phyloP scores from a whole-genome alignment of 2,797 vertebrate species.

The Setipinna tenuifilis region DNA sequence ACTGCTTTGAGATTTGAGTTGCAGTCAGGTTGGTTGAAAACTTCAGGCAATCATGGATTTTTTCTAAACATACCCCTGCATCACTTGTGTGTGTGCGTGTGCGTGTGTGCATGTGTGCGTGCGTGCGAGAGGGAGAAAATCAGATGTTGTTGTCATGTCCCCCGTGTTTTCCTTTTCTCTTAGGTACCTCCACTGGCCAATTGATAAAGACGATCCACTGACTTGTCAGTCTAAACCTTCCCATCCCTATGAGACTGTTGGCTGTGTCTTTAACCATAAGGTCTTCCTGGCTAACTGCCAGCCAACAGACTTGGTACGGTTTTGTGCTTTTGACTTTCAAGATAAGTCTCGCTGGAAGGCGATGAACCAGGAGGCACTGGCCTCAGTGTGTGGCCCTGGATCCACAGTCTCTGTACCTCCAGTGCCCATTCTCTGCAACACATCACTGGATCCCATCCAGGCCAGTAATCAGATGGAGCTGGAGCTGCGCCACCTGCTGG shows the following conservation, averaged over 20 bases:
- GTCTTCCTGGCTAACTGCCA: constrained; percentile 93
- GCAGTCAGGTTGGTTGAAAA: too few relatives aligned
- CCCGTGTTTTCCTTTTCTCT: background rate
- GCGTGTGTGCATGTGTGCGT: background rate
- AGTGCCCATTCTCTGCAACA: constrained; percentile 84
- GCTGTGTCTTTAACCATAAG: constrained; percentile 94
- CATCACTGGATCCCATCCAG: constrained; percentile 78
- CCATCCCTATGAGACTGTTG: constrained; percentile 89
- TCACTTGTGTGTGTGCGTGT: too few relatives aligned
- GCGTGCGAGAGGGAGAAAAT: background rate
- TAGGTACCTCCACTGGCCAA: constrained; percentile 88
- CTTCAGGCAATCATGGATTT: too few relatives aligned
- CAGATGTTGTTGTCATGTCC: background rate
- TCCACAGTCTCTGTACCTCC: constrained; percentile 81
- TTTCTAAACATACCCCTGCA: too few relatives aligned
- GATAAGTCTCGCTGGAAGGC: constrained; percentile 94
- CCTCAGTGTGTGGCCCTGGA: constrained; percentile 87
- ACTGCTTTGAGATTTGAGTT: too few relatives aligned
- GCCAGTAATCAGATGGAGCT: constrained; percentile 91
- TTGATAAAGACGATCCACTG: constrained; percentile 83
- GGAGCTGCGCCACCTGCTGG: constrained; percentile 86
- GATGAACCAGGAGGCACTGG: constrained; percentile 93
- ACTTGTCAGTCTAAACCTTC: constrained; percentile 82
- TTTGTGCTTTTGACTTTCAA: constrained; percentile 87
- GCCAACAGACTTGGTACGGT: constrained; percentile 86